Conservation (phyloP, 37 sponge, comb jelly and placozoan species). For the Spongilla lacustris region DNA sequence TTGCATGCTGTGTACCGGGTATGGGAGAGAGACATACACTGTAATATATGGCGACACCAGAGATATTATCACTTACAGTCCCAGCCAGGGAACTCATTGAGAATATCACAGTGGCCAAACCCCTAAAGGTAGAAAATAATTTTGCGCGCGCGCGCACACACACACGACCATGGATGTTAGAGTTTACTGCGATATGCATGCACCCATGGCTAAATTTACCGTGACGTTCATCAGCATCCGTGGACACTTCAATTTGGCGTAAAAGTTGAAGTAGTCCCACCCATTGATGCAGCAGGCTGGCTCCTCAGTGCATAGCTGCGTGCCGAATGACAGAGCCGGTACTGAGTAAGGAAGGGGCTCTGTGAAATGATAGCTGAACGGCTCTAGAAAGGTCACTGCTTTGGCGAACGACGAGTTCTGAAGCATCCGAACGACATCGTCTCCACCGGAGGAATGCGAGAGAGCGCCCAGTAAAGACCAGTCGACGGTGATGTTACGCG, state of each 20-base stretch:
- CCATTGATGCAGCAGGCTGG: conserved; percentile 43
- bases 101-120: conserved; percentile 75
- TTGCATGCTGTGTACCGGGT: conserved; percentile 59
- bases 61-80: conserved; percentile 27
- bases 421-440: conserved; percentile 43
- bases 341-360: conserved; percentile 38
- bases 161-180: too few relatives aligned
- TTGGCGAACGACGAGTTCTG: conserved; percentile 51
- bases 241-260: conserved; percentile 50
- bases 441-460: conserved; percentile 58
- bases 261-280: conserved; percentile 50
- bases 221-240: conserved; percentile 56
- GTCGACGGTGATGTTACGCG: conserved; percentile 33
- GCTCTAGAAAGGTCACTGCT: conserved; percentile 67
- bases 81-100: conserved; percentile 54
- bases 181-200: too few relatives aligned
- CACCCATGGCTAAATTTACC: conserved; percentile 24
- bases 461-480: conserved; percentile 45
- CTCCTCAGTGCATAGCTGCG: conserved; percentile 46
- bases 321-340: conserved; percentile 58
- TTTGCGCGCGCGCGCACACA: too few relatives aligned
- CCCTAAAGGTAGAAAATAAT: conserved; percentile 5
- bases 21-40: not conserved
- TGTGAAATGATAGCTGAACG: conserved; percentile 37
- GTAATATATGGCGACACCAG: not conserved